These are phyloP conservation scores for Acrossocheilus wenchowensis DNA, from an alignment of 2,797 vertebrate genomes.

Conservation along the genomic window DNA sequence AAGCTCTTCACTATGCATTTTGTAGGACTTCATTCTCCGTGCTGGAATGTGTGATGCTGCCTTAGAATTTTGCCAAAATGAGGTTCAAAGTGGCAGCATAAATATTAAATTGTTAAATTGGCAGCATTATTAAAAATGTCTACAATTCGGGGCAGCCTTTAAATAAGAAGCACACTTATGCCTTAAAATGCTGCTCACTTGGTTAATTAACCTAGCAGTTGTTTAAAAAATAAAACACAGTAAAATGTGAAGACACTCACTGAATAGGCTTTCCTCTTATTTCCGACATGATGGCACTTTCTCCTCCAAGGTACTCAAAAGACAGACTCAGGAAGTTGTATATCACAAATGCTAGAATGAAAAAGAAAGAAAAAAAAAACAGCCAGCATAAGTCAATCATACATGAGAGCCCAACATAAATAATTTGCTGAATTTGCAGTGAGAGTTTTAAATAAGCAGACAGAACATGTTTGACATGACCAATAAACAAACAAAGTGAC, in stretches of 20 bases:
- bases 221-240: background rate
- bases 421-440: background rate
- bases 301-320: constrained; percentile 96
- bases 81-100: background rate
- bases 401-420: background rate
- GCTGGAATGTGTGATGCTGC: background rate
- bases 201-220: background rate
- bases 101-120: background rate
- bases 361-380: background rate
- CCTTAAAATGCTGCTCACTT: background rate
- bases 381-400: background rate
- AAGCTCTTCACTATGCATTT: background rate
- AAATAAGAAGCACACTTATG: background rate
- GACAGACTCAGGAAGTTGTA: constrained; percentile 98
- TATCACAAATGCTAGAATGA: constrained; percentile 90
- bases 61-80: background rate
- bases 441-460: constrained; percentile 5
- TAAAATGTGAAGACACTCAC: constrained; percentile 76
- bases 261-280: constrained; percentile 91
- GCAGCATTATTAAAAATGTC: background rate
- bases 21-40: background rate
- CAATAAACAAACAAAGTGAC: background rate
- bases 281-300: constrained; percentile 96
- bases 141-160: background rate
- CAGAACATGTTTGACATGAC: background rate